These are phyloP conservation scores for Novumbra hubbsi DNA, from an alignment of 2,797 vertebrate species.

Conservation along the genomic window DNA sequence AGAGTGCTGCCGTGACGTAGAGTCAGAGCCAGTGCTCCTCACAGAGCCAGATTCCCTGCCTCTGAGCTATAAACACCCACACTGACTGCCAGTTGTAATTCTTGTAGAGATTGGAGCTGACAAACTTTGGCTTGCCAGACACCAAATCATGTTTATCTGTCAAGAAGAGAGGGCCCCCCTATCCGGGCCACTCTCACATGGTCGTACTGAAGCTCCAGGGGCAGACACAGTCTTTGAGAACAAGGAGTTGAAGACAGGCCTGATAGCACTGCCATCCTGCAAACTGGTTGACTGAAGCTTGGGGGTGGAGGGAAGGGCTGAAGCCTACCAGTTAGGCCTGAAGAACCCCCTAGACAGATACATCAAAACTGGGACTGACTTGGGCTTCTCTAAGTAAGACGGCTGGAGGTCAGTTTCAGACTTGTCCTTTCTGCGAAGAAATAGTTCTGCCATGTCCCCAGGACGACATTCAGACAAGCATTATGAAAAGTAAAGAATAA, in stretches of 20 bases:
- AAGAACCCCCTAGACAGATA: slow-evolving; percentile 19
- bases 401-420: slow-evolving; percentile 15
- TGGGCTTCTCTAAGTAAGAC: slow-evolving; percentile 21
- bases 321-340: slow-evolving; percentile 20
- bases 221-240: slow-evolving; percentile 54
- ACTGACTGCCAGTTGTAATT: slow-evolving; percentile 64
- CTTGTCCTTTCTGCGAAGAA: slow-evolving; percentile 17
- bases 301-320: slow-evolving; percentile 14
- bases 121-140: slow-evolving; percentile 68
- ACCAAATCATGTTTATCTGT: slow-evolving; percentile 76
- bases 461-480: slow-evolving; percentile 12
- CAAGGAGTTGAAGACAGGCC: slow-evolving; percentile 49
- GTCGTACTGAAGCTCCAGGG: slow-evolving; percentile 56
- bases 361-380: slow-evolving; percentile 28
- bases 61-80: slow-evolving; percentile 54
- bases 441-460: slow-evolving; percentile 10
- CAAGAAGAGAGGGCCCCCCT: slow-evolving; percentile 43
- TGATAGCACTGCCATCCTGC: slow-evolving; percentile 39
- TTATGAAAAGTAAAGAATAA: not conserved
- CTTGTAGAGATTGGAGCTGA: slow-evolving; percentile 68
- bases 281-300: slow-evolving; percentile 40
- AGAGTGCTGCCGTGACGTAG: slow-evolving; percentile 40
- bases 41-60: slow-evolving; percentile 43
- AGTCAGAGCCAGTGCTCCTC: slow-evolving; percentile 35
- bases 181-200: slow-evolving; percentile 43